phyloP scores from a whole-genome alignment of 2,797 vertebrate genomes.

The Australoheros facetus region DNA sequence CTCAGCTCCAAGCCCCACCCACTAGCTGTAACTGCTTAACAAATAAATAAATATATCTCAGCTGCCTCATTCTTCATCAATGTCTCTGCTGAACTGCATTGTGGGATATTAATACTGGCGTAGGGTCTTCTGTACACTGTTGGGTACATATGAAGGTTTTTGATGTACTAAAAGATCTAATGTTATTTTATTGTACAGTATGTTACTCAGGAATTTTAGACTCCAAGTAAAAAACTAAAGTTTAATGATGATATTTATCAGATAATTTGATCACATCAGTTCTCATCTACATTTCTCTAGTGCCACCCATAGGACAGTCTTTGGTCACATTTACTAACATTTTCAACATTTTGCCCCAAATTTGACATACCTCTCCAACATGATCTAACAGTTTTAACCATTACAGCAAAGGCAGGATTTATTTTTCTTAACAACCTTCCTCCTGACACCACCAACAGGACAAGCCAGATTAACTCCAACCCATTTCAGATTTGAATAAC shows the following conservation, averaged over 20 bases:
- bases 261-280: neutral
- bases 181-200: neutral
- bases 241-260: neutral
- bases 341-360: neutral
- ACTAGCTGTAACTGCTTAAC: neutral
- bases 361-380: neutral
- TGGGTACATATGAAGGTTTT: neutral
- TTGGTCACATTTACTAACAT: neutral
- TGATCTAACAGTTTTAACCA: neutral
- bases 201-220: too few species aligned
- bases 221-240: too few species aligned
- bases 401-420: neutral
- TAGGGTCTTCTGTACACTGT: neutral
- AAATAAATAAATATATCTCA: neutral
- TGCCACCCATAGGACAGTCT: neutral
- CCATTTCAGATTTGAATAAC: neutral
- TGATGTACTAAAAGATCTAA: neutral
- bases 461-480: neutral
- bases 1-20: neutral
- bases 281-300: too few species aligned
- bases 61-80: neutral
- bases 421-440: neutral
- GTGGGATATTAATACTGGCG: neutral
- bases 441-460: neutral
- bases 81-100: neutral